Percentiles rank a stretch among this genome's conserved stretches.
Conservation (phyloP, 2,888 invertebrate genomes). For the Cryptocephalus primarius region DNA sequence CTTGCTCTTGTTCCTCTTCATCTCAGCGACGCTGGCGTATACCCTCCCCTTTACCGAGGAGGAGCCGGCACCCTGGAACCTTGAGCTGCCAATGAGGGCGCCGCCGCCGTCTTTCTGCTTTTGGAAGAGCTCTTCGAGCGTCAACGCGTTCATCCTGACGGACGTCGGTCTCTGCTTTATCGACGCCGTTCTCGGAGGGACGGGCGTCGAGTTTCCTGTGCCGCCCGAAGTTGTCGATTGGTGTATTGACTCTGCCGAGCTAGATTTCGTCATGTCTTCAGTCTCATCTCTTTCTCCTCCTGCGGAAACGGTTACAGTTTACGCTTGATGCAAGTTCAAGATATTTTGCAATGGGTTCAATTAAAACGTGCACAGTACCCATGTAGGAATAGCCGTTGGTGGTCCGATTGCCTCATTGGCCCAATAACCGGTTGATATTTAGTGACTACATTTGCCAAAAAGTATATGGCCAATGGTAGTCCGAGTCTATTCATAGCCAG, state of each 20-base stretch:
- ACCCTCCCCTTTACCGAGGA: slow-evolving; percentile 60
- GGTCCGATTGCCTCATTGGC: no score
- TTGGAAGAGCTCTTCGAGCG: slow-evolving; percentile 87
- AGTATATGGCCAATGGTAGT: no score
- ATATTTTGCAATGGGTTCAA: no score
- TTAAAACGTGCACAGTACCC: no score
- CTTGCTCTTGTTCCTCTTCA: slow-evolving; percentile 78
- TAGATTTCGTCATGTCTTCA: slow-evolving; percentile 65
- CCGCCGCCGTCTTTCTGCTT: slow-evolving; percentile 53
- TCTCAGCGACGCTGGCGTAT: slow-evolving; percentile 89
- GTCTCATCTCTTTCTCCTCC: slow-evolving; percentile 67
- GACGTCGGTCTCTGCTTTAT: slow-evolving; percentile 82
- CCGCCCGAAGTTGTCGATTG: slow-evolving; percentile 35
- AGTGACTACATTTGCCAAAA: no score
- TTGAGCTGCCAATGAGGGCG: slow-evolving; percentile 34
- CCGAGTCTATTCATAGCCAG: no score
- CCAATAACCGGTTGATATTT: no score
- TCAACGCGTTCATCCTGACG: slow-evolving; percentile 79
- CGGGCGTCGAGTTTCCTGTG: slow-evolving; percentile 47
- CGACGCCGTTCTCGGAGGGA: slow-evolving; percentile 78
- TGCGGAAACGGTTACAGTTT: slow-evolving; percentile 11
- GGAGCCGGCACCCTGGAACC: slow-evolving; percentile 44
- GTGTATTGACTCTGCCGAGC: slow-evolving; percentile 73
- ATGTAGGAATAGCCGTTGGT: no score
- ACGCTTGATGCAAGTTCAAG: neutral